phyloP scores from a whole-genome alignment of 2,113 vertebrate species.

The Petroica traversi region DNA sequence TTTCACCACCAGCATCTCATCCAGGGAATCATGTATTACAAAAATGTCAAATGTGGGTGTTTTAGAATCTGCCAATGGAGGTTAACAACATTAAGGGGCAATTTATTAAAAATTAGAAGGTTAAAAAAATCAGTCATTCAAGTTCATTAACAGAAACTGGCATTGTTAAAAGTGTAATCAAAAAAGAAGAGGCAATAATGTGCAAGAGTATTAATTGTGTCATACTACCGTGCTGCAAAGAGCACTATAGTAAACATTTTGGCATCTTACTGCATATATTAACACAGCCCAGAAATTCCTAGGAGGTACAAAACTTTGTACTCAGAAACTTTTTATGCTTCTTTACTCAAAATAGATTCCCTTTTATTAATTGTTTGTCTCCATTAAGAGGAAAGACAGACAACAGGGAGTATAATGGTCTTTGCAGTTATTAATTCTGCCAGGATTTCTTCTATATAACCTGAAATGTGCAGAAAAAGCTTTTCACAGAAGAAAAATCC shows the following conservation, averaged over 20 bases:
- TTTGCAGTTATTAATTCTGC: neutral
- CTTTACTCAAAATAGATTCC: neutral
- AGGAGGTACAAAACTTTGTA: neutral
- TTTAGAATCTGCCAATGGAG: neutral
- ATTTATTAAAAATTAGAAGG: no score
- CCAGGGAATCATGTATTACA: conserved; percentile 10
- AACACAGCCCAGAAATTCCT: neutral
- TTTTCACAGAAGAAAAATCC: no score
- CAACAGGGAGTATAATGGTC: rapidly evolving
- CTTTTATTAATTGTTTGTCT: neutral
- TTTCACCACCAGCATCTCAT: neutral
- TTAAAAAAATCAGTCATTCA: no score
- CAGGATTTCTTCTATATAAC: no score
- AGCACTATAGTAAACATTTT: neutral
- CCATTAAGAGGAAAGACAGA: neutral
- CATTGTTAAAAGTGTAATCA: neutral
- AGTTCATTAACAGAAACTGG: neutral
- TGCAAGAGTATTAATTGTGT: neutral
- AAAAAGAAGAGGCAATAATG: neutral
- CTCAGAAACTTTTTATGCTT: neutral
- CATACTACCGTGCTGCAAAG: neutral
- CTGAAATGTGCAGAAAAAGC: no score
- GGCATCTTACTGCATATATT: neutral
- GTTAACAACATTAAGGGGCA: neutral
- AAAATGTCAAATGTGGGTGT: neutral